phyloP scores from a whole-genome alignment of 2,888 invertebrate genomes.

The Idaea dimidiata region DNA sequence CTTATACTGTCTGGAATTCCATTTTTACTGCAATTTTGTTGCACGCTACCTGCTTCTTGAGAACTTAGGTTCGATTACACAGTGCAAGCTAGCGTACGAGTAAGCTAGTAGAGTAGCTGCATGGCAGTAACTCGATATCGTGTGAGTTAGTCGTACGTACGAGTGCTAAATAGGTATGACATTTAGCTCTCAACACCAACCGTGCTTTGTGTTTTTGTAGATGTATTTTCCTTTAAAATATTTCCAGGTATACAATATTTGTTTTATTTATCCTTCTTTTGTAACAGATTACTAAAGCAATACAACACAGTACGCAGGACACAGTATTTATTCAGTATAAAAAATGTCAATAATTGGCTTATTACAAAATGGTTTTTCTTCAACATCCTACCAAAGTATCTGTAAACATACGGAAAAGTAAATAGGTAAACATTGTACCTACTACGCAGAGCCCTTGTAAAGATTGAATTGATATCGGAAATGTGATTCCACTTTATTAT shows the following conservation, averaged over 20 bases:
- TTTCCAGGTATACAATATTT: no score
- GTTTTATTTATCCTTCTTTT: no score
- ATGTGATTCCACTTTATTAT: conserved; percentile 3
- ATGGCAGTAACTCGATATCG: no score
- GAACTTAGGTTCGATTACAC: not conserved
- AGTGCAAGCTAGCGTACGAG: no score
- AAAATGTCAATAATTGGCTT: not conserved
- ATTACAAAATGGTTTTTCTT: not conserved
- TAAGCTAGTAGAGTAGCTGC: no score
- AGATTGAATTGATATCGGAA: conserved; percentile 3
- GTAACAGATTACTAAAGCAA: no score
- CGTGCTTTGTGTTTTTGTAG: no score
- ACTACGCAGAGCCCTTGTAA: not conserved
- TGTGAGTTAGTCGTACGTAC: no score
- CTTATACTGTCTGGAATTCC: not conserved
- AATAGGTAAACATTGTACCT: not conserved
- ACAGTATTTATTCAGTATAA: not conserved
- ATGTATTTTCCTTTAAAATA: no score
- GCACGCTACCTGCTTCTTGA: not conserved
- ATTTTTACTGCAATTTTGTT: not conserved
- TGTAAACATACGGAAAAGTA: not conserved
- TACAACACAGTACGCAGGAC: no score
- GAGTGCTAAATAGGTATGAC: no score
- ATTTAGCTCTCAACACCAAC: no score
- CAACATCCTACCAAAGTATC: not conserved